Percentiles rank a stretch among this genome's conserved stretches.
These are phyloP conservation scores for Oncorhynchus kisutch DNA, from an alignment of 2,113 vertebrate species.

Conservation along the genomic window DNA sequence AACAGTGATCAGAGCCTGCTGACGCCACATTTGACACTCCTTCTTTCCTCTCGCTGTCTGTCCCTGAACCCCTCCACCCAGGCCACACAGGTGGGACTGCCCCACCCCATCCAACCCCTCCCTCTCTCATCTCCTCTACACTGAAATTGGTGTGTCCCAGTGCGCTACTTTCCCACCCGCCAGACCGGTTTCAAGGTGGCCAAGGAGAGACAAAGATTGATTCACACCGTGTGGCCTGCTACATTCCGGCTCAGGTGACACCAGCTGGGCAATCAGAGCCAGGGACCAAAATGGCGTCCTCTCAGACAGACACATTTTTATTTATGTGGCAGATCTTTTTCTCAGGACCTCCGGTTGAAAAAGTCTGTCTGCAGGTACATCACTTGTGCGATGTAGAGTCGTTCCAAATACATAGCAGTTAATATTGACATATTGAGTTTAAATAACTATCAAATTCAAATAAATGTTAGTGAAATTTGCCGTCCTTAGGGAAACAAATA, in stretches of 20 bases:
- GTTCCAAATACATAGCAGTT: too few species aligned
- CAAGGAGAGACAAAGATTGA: slow-evolving; percentile 1
- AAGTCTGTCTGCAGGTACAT: too few species aligned
- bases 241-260: slow-evolving; percentile 34
- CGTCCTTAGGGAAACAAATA: too few species aligned
- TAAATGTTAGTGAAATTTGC: too few species aligned
- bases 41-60: slow-evolving; percentile 1
- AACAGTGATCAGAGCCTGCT: slow-evolving; percentile 25
- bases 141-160: slow-evolving; percentile 35
- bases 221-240: slow-evolving; percentile 3
- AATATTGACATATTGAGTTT: too few species aligned
- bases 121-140: slow-evolving; percentile 36
- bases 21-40: slow-evolving; percentile 23
- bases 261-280: slow-evolving; percentile 7
- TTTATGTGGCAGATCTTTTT: not conserved
- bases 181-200: slow-evolving; percentile 56
- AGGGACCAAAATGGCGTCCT: not conserved
- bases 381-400: too few species aligned
- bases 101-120: not conserved
- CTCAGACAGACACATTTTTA: not conserved
- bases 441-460: too few species aligned
- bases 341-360: not conserved
- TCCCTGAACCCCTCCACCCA: slow-evolving; percentile 18
- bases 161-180: slow-evolving; percentile 47
- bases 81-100: slow-evolving; percentile 1